A percentile compares a stretch with the other conserved stretches of the same genome.
These are phyloP conservation scores for Philopedon plagiatum DNA, from an alignment of 2,888 invertebrate species.

Conservation along the genomic window DNA sequence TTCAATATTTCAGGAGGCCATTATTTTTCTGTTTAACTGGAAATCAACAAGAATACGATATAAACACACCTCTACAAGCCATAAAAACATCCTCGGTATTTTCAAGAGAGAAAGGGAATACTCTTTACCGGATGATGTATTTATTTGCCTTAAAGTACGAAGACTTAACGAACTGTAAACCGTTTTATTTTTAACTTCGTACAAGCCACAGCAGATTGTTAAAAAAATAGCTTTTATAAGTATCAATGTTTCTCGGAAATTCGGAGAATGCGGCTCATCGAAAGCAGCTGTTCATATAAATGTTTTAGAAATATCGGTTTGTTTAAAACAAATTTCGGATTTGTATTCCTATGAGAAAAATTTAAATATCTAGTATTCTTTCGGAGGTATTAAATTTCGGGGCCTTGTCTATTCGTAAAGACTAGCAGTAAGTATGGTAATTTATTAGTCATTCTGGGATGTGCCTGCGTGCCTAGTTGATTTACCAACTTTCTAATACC, in stretches of 20 bases:
- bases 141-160: constrained; percentile 55
- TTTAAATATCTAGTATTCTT: too few species aligned
- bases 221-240: constrained; percentile 38
- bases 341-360: too few species aligned
- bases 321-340: too few species aligned
- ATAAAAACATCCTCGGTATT: constrained; percentile 18
- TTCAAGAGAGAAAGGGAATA: constrained; percentile 8
- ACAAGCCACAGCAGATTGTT: constrained; percentile 15
- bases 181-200: constrained; percentile 48
- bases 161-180: constrained; percentile 53
- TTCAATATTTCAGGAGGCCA: not conserved
- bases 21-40: not conserved
- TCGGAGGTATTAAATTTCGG: too few species aligned
- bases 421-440: too few species aligned
- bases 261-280: not conserved
- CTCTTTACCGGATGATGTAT: constrained; percentile 42
- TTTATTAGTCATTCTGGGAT: too few species aligned
- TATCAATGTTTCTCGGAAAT: constrained; percentile 18
- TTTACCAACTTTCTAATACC: too few species aligned
- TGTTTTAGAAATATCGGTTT: not conserved
- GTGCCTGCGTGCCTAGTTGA: too few species aligned
- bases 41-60: not conserved
- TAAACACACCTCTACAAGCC: constrained; percentile 21
- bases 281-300: constrained; percentile 7
- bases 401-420: too few species aligned